Evolutionary conservation across 2,797 vertebrate genomes (phyloP).

Genomic region (Micropoecilia bifurca): DNA sequence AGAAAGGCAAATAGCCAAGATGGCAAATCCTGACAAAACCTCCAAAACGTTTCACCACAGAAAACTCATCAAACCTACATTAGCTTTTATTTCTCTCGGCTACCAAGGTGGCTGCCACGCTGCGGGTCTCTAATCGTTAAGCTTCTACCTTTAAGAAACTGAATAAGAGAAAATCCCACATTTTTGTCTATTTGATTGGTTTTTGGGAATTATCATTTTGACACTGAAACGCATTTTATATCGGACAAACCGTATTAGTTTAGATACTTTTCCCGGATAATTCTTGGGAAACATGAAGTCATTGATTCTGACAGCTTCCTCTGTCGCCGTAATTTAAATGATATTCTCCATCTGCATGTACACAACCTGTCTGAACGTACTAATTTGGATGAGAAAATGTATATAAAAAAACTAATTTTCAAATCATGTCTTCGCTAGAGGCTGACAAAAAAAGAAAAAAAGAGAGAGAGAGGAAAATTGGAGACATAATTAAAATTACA

Average conservation of each 20-base stretch:
- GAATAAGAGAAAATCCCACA: too few species aligned
- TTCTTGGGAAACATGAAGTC: neutral
- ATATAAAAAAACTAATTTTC: conserved; percentile 9
- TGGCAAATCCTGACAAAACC: neutral
- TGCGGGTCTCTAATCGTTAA: neutral
- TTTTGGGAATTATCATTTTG: neutral
- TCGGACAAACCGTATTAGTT: neutral
- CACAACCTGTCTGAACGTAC: neutral
- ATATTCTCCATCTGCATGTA: neutral
- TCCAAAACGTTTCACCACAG: neutral
- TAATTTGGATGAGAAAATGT: conserved; percentile 1
- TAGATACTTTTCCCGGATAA: neutral
- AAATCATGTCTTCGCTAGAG: conserved; percentile 32
- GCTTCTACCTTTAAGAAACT: too few species aligned
- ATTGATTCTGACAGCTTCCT: neutral
- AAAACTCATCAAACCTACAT: neutral
- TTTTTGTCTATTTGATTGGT: neutral
- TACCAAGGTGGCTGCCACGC: neutral
- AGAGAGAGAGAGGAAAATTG: conserved; percentile 33
- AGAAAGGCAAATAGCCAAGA: neutral
- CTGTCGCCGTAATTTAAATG: neutral
- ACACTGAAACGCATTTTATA: neutral
- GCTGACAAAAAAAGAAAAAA: conserved; percentile 16
- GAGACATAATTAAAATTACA: conserved; percentile 72
- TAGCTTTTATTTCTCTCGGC: neutral